Evolutionary conservation across 2,888 invertebrate genomes (phyloP).

Genomic region (Ferdinandea cuprea): DNA sequence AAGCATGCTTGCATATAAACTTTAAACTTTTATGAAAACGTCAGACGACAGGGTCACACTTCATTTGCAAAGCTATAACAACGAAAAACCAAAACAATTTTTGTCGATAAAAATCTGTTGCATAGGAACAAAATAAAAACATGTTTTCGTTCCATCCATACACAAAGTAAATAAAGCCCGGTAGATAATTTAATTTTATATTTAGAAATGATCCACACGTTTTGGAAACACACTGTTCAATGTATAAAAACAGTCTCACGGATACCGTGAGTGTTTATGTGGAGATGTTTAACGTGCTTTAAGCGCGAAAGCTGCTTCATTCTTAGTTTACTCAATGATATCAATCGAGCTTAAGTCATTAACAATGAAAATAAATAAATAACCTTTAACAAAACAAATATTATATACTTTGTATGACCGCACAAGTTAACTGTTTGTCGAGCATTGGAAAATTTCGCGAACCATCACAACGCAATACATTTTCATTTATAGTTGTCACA

Average conservation of each 20-base stretch:
- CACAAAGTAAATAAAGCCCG: constrained; percentile 65
- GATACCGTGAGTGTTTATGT: constrained; percentile 54
- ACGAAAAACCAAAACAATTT: constrained; percentile 22
- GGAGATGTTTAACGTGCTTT: constrained; percentile 61
- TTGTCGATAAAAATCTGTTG: constrained; percentile 41
- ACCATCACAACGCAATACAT: constrained; percentile 11
- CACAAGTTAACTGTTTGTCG: neutral
- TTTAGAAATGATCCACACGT: constrained; percentile 74
- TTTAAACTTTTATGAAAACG: constrained; percentile 9
- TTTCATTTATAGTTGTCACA: too few relatives aligned
- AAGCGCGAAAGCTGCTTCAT: constrained; percentile 64
- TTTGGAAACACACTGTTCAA: constrained; percentile 64
- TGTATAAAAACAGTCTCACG: constrained; percentile 61
- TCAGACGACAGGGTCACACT: constrained; percentile 36
- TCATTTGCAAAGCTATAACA: constrained; percentile 38
- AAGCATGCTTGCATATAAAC: neutral
- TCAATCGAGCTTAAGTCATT: constrained; percentile 58
- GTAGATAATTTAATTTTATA: constrained; percentile 72
- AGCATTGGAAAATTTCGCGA: neutral
- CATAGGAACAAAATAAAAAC: constrained; percentile 41
- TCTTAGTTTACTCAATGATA: constrained; percentile 52
- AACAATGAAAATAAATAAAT: constrained; percentile 53
- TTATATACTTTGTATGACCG: constrained; percentile 15
- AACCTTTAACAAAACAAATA: constrained; percentile 36
- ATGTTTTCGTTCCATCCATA: constrained; percentile 59